Conservation (phyloP, 1,140 invertebrate species). For the Pseudomyrmex sp. region DNA sequence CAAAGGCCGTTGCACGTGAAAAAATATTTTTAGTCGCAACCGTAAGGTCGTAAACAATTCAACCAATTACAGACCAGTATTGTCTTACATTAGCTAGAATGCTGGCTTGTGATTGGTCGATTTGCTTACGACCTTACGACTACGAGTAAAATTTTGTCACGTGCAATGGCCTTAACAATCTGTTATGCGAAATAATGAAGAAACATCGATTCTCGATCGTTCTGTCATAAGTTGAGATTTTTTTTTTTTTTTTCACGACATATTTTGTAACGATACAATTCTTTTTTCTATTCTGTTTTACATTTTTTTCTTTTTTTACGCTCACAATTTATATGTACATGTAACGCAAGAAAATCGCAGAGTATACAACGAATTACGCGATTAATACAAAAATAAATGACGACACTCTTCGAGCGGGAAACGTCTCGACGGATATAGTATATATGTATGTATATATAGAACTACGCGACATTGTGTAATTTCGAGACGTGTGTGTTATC, state of each 20-base stretch:
- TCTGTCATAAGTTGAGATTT: background rate
- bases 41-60: no score
- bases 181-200: slow-evolving; percentile 5
- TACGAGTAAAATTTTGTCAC: no score
- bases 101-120: no score
- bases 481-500: background rate
- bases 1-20: no score
- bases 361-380: slow-evolving; percentile 28
- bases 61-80: no score
- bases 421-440: background rate
- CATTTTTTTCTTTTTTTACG: background rate
- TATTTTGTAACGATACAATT: slow-evolving; percentile 16
- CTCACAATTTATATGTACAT: slow-evolving; percentile 24
- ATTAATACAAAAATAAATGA: slow-evolving; percentile 56
- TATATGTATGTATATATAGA: background rate
- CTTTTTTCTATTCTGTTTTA: background rate
- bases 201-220: slow-evolving; percentile 20
- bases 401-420: slow-evolving; percentile 22
- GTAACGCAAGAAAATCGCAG: slow-evolving; percentile 35
- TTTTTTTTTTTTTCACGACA: background rate
- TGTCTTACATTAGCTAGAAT: no score
- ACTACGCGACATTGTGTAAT: background rate
- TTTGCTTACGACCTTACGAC: no score
- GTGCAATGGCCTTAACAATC: background rate
- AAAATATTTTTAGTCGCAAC: no score